These are phyloP conservation scores for Acanthosepion esculentum DNA, from an alignment of 2,888 invertebrate species.

Conservation along the genomic window DNA sequence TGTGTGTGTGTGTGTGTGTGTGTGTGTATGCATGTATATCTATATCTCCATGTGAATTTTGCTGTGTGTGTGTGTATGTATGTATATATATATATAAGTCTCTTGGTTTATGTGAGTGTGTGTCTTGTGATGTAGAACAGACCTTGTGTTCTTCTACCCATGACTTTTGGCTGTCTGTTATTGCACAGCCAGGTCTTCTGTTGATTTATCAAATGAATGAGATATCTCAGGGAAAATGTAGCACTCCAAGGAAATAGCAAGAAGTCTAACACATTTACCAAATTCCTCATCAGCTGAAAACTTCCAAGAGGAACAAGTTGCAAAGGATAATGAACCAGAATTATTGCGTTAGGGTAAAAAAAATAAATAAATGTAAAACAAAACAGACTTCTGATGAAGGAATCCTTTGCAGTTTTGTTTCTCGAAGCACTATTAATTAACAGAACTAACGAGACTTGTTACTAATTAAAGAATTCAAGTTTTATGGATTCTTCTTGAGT, in stretches of 20 bases:
- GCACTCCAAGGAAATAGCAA: background rate
- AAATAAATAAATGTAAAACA: background rate
- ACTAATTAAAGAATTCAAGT: background rate
- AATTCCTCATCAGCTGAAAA: background rate
- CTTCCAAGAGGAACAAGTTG: slow-evolving; percentile 13
- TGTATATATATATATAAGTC: too few species aligned
- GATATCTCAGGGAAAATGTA: background rate
- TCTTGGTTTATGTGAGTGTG: background rate
- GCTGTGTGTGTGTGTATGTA: too few species aligned
- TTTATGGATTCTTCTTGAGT: background rate
- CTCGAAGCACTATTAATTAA: slow-evolving; percentile 11
- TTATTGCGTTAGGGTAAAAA: background rate
- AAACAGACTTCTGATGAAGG: background rate
- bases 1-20: too few species aligned
- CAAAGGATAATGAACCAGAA: slow-evolving; percentile 11
- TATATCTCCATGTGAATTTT: too few species aligned
- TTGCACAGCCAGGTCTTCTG: slow-evolving; percentile 7
- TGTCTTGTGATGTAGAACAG: background rate
- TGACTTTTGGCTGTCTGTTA: background rate
- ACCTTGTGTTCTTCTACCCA: background rate
- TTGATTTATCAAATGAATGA: background rate
- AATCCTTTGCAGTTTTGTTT: background rate
- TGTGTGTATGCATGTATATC: too few species aligned
- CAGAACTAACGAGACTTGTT: slow-evolving; percentile 33
- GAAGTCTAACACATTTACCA: background rate